Evolutionary conservation across 2,113 vertebrate genomes (phyloP).

Genomic region (Prunella fulvescens): DNA sequence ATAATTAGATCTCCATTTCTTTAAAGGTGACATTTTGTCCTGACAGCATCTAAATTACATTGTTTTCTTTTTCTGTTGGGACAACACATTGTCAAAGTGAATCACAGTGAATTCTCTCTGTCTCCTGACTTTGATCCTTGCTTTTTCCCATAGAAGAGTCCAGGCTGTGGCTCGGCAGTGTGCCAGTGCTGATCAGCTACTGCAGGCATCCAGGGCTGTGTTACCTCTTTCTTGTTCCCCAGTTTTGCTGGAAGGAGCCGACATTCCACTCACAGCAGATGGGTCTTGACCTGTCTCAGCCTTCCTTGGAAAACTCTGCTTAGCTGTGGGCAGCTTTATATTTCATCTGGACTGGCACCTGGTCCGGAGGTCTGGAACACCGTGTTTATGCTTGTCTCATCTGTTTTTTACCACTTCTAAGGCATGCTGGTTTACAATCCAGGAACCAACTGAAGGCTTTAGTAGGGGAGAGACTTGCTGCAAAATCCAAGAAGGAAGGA

Average conservation of each 20-base stretch:
- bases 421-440: not conserved
- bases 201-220: not conserved
- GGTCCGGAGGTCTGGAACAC: not conserved
- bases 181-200: not conserved
- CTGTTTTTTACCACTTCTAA: not conserved
- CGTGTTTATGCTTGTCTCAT: not conserved
- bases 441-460: not conserved
- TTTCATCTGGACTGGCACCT: slow-evolving; percentile 6
- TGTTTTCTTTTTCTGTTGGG: not conserved
- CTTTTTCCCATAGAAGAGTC: not conserved
- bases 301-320: not conserved
- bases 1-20: slow-evolving; percentile 25
- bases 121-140: not conserved
- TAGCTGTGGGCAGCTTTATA: not conserved
- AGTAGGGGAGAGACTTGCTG: not conserved
- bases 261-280: accelerated
- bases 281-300: not conserved
- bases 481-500: not conserved
- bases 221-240: not conserved
- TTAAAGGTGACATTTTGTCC: slow-evolving; percentile 14
- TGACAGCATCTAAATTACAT: not conserved
- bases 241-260: not conserved
- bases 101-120: not conserved
- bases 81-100: slow-evolving; percentile 14
- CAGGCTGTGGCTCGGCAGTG: accelerated